A percentile compares a stretch with the other conserved stretches of the same genome.
Evolutionary conservation across 2,888 invertebrate genomes (phyloP).

Genomic region (Nomada ferruginata): DNA sequence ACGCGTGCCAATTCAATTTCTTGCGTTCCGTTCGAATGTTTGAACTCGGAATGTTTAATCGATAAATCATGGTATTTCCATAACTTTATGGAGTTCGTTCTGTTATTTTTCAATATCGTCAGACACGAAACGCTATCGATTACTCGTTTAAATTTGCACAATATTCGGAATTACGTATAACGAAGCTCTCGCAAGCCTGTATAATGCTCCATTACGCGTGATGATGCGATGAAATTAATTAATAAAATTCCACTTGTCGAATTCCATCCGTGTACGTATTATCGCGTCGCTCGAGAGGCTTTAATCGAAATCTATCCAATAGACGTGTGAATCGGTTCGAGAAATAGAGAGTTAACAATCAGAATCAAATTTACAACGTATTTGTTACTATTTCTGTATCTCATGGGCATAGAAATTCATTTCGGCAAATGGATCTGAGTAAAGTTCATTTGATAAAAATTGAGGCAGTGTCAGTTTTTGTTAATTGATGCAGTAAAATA

Average conservation of each 20-base stretch:
- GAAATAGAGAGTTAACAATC: slow-evolving; percentile 9
- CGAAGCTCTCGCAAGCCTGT: slow-evolving; percentile 1
- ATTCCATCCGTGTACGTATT: slow-evolving; percentile 15
- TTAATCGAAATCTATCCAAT: slow-evolving; percentile 43
- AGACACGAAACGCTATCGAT: slow-evolving; percentile 16
- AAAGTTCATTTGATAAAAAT: no score
- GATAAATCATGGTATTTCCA: background rate
- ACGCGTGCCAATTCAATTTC: background rate
- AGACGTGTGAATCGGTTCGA: background rate
- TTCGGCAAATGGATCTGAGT: no score
- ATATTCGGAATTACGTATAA: slow-evolving; percentile 25
- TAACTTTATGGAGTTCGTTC: background rate
- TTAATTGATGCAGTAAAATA: no score
- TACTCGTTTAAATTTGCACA: slow-evolving; percentile 34
- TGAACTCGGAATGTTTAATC: background rate
- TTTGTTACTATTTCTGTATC: background rate
- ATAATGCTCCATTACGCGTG: slow-evolving; percentile 46
- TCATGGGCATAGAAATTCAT: background rate
- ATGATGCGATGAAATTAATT: slow-evolving; percentile 52
- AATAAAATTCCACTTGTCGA: slow-evolving; percentile 39
- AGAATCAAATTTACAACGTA: slow-evolving; percentile 3
- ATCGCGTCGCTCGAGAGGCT: slow-evolving; percentile 20
- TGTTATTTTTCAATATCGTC: slow-evolving; percentile 3
- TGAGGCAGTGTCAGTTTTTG: no score
- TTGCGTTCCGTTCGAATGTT: background rate